phyloP scores from a whole-genome alignment of 2,888 invertebrate species.

The Gasteruption jaculator region DNA sequence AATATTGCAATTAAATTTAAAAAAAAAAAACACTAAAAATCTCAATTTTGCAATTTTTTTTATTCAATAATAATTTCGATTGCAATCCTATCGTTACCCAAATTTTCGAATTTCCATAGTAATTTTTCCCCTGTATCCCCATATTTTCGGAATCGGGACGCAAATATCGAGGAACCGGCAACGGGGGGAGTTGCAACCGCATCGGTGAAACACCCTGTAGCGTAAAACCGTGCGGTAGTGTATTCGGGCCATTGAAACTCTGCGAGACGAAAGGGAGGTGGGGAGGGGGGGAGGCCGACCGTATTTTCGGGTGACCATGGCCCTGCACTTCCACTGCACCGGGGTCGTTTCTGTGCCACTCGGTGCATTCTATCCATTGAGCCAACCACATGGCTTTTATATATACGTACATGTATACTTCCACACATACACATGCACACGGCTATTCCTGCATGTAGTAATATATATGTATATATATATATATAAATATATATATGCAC shows the following conservation, averaged over 20 bases:
- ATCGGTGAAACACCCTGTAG: slow-evolving; percentile 34
- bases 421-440: neutral
- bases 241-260: slow-evolving; percentile 39
- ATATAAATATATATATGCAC: slow-evolving; percentile 2
- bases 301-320: slow-evolving; percentile 49
- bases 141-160: too few relatives aligned
- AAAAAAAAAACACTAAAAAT: too few relatives aligned
- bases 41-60: too few relatives aligned
- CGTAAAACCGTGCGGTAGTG: too few relatives aligned
- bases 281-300: slow-evolving; percentile 25
- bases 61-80: too few relatives aligned
- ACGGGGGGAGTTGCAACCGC: too few relatives aligned
- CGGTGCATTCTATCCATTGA: slow-evolving; percentile 28
- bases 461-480: neutral
- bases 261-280: slow-evolving; percentile 21
- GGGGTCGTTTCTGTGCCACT: slow-evolving; percentile 31
- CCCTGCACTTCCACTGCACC: slow-evolving; percentile 38
- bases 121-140: too few relatives aligned
- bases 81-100: too few relatives aligned
- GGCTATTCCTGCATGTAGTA: too few relatives aligned
- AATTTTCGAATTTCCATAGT: too few relatives aligned
- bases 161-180: too few relatives aligned
- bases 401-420: slow-evolving; percentile 7
- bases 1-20: too few relatives aligned
- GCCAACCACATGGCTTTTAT: slow-evolving; percentile 8